Base-by-base conservation (phyloP, 2,797 vertebrate genomes). In the Gambelia wislizenii region DNA sequence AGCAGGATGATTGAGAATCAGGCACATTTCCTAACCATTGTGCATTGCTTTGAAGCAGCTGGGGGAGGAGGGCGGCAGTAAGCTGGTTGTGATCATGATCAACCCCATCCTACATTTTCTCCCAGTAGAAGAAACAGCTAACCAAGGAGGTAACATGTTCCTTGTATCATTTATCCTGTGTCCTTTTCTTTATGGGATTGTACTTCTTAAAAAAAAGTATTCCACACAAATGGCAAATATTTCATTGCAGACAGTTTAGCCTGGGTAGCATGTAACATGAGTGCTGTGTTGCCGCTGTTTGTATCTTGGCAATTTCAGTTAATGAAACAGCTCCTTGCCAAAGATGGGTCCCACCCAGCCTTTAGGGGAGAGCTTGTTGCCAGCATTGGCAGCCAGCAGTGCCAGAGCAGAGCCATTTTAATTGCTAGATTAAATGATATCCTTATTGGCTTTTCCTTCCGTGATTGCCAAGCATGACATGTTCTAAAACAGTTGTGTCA, bases 351-450 rank as follows among this genome's bases (percentile, higher is more conserved):
- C 92, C 91, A 0, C 91, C 92, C 88, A 90, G 85, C 92, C 90
- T 85, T 39, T 94, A 0, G 0, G 92, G 52, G 61, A 84, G 92
- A 10, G 91, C 89, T 5, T 0, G 0, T 16, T 88, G 93, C 95
- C 95, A 94, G 78, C 0, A 9, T 89, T 87, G 91, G 91, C 95
- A 94, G 93, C 92, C 92, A 94, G 78, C 87, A 89, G 89, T 85
- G 42, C 92, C 14, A 61, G 84, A 93, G 89, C 61, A 86, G 83
- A 91, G 87, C 81, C 49, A 80, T 90, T 93, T 44, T 93, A 94
- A 95, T 95, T 91, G 87, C 91, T 90, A 89, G 92, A 94, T 95
- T 94, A 93, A 90, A 94, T 96, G 94, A 95, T 92, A 89, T 87
- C 92, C 94, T 93, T 93, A 88, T 89, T 95, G 93, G 89, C 90